Percentiles rank a stretch among this genome's conserved stretches.
Evolutionary conservation across 1,140 invertebrate species (phyloP).

Genomic region (Copidosoma floridanum): DNA sequence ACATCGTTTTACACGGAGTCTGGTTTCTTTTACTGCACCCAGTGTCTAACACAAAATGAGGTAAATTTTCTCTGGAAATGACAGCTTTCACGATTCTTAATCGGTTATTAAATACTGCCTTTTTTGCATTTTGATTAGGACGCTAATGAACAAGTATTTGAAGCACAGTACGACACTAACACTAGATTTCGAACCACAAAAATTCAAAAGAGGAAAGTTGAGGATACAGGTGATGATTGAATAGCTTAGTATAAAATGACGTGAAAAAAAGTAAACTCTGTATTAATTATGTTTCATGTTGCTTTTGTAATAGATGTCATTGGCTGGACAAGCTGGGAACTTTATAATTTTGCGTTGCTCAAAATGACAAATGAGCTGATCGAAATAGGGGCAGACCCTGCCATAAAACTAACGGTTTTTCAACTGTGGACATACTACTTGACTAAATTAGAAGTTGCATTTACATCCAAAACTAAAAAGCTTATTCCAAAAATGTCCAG

Average conservation of each 20-base stretch:
- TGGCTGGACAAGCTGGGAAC: conserved; percentile 65
- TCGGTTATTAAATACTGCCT: background rate
- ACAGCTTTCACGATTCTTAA: background rate
- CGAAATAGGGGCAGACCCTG: conserved; percentile 57
- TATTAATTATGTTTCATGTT: background rate
- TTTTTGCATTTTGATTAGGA: conserved; percentile 39
- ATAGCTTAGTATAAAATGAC: conserved; percentile 16
- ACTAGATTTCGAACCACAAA: conserved; percentile 29
- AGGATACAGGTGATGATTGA: conserved; percentile 14
- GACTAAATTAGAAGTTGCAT: conserved; percentile 61
- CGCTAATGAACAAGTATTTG: conserved; percentile 50
- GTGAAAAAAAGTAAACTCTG: background rate
- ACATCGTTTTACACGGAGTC: conserved; percentile 53
- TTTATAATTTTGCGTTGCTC: conserved; percentile 65
- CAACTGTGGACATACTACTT: conserved; percentile 68
- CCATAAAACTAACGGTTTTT: conserved; percentile 60
- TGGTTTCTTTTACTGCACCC: conserved; percentile 59
- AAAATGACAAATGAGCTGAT: conserved; percentile 64
- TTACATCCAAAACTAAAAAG: conserved; percentile 53
- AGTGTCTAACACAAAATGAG: conserved; percentile 58
- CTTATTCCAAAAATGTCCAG: conserved; percentile 58
- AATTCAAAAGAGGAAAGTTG: conserved; percentile 37
- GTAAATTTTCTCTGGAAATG: conserved; percentile 33
- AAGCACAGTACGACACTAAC: conserved; percentile 31
- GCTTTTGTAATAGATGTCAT: conserved; percentile 28